Base-by-base conservation (phyloP, 64 coral and sea anemone genomes). In the Platygyra sinensis region DNA sequence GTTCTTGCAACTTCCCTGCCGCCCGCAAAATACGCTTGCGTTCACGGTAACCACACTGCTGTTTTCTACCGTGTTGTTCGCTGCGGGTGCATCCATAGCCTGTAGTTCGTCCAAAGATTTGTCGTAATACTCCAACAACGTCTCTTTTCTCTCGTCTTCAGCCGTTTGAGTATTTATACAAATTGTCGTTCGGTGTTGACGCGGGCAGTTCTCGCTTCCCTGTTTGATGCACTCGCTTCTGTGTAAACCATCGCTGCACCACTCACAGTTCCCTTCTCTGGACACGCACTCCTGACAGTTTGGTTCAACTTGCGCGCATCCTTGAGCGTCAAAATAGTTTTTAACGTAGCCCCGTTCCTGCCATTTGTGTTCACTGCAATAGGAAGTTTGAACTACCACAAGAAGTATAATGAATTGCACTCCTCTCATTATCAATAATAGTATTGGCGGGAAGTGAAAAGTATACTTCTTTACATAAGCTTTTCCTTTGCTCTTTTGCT, bases 31-130 rank as follows among this genome's bases (percentile, higher is more conserved):
- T 15, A 38, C 75, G 52, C 60, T 87, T 5, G 82, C 90, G 65
- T 87, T 92, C 15, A 92, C 16, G 15, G 82, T 86, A 10, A 92
- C 90, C 32, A 50, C 80, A 10, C 60, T 67, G 62, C 5, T 36
- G 3, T 82, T 82, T 9, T 19, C 16, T 20, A 19, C 60, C 14
- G 80, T 46, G 7, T 46, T 46, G 11, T 65, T 46, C 20, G 33
- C 22, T n/a, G 2, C 11, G 1, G 62, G 60, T 11, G 60, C 14
- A 24, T 52, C 36, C 39, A 85, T 71, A 3, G 33, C 63, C 1
- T 49, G 38, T 14, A 85, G 38, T 52, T 85, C 62, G 15, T n/a
- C 81, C 36, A 85, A 28, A 24, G 63, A 50, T 42, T 85, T 49
- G 16, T 71, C 62, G 63, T 85, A 85, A 39, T 83, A 67, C 8